phyloP scores from a whole-genome alignment of 2,888 invertebrate genomes.

The Suillia variegata region DNA sequence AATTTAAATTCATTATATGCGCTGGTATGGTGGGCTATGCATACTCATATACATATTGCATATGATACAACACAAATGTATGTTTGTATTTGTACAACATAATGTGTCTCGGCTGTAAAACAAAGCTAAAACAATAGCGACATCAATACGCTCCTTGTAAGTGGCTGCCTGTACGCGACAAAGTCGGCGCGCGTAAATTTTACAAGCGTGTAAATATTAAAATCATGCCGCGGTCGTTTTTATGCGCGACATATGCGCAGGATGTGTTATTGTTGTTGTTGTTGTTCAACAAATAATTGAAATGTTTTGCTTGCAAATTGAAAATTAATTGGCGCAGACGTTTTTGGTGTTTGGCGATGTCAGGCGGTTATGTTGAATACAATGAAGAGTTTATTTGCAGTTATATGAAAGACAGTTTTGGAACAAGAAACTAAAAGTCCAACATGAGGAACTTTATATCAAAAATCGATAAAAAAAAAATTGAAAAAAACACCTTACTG shows the following conservation, averaged over 20 bases:
- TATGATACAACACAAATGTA: not conserved
- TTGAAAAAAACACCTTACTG: too few relatives aligned
- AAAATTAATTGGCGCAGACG: conserved; percentile 48
- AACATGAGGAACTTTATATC: too few relatives aligned
- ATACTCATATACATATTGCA: not conserved
- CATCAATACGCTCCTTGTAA: not conserved
- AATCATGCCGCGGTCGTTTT: not conserved
- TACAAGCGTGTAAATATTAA: not conserved
- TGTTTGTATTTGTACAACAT: not conserved
- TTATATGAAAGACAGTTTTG: too few relatives aligned
- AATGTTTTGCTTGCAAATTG: conserved; percentile 50
- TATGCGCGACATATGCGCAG: not conserved
- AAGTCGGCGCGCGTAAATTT: not conserved
- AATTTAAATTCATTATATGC: conserved; percentile 21
- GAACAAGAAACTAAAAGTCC: too few relatives aligned
- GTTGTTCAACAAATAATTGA: conserved; percentile 56
- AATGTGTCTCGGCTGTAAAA: not conserved
- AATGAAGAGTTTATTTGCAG: too few relatives aligned
- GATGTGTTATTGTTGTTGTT: conserved; percentile 28
- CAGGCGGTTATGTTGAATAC: too few relatives aligned
- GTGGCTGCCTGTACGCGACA: not conserved
- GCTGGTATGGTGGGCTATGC: not conserved
- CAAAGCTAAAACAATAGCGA: not conserved
- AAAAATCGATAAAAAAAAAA: too few relatives aligned
- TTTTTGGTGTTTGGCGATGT: not conserved